Evolutionary conservation across 2,888 invertebrate genomes (phyloP).

Genomic region (Oconnorella tubifera): DNA sequence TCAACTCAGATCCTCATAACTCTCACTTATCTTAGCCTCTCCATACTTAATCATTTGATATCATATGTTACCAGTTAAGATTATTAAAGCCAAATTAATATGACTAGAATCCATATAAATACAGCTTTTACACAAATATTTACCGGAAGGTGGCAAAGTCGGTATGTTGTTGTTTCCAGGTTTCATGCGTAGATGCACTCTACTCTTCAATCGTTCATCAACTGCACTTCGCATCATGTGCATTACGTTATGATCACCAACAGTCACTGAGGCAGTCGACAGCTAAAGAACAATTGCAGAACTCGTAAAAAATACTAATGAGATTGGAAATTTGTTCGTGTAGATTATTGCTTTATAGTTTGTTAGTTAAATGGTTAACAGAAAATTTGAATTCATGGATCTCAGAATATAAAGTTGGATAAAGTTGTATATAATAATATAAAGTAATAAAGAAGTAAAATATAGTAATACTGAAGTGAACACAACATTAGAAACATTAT

Average conservation of each 20-base stretch:
- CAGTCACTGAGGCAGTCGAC: neutral
- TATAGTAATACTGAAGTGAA: no score
- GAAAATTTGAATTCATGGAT: no score
- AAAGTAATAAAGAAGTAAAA: no score
- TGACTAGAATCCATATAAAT: neutral
- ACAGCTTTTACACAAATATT: neutral
- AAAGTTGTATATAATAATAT: no score
- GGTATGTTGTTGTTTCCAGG: conserved; percentile 3
- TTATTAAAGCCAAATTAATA: neutral
- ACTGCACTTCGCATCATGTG: neutral
- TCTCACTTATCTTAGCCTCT: no score
- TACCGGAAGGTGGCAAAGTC: neutral
- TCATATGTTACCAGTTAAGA: neutral
- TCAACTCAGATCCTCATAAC: no score
- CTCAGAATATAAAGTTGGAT: no score
- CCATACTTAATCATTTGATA: no score
- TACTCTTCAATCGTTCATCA: neutral
- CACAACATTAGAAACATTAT: no score
- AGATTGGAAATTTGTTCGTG: no score
- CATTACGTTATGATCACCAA: neutral
- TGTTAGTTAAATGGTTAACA: no score
- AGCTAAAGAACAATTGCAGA: neutral
- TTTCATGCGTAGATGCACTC: neutral
- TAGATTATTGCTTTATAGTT: no score
- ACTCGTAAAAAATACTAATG: neutral